phyloP scores from a whole-genome alignment of 2,888 invertebrate species.

The Amorpha juglandis region DNA sequence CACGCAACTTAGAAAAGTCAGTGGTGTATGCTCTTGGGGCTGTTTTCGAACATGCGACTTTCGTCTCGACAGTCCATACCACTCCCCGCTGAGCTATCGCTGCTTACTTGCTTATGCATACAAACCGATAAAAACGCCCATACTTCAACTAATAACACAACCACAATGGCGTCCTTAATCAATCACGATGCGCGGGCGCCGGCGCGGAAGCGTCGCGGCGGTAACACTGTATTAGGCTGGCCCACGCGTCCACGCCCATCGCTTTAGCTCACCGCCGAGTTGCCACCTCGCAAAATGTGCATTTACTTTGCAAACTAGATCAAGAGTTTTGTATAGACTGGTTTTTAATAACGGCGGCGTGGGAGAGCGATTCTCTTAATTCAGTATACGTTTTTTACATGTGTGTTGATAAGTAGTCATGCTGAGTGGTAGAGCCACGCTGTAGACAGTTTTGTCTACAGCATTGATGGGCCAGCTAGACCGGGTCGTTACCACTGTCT shows the following conservation, averaged over 20 bases:
- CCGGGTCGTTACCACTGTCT: too few relatives aligned
- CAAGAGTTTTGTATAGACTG: background rate
- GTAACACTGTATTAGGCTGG: conserved; percentile 44
- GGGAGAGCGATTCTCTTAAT: background rate
- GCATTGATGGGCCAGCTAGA: too few relatives aligned
- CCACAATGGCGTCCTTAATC: background rate
- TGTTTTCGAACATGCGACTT: too few relatives aligned
- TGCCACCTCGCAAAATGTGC: background rate
- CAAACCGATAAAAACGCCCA: too few relatives aligned
- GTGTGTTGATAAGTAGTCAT: too few relatives aligned
- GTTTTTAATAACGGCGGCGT: background rate
- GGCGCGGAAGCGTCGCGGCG: conserved; percentile 32
- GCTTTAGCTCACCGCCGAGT: conserved; percentile 47
- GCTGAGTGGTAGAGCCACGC: too few relatives aligned
- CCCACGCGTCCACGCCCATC: conserved; percentile 55
- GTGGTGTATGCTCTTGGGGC: too few relatives aligned
- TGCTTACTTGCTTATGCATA: too few relatives aligned
- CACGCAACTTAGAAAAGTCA: too few relatives aligned
- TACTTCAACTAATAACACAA: background rate
- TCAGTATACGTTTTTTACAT: background rate
- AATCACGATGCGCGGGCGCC: conserved; percentile 26
- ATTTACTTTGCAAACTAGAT: background rate
- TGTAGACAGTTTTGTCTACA: too few relatives aligned
- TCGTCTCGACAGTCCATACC: too few relatives aligned
- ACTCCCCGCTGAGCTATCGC: too few relatives aligned